Evolutionary conservation across 2,888 invertebrate genomes (phyloP).

Genomic region (Nesidiocoris tenuis): DNA sequence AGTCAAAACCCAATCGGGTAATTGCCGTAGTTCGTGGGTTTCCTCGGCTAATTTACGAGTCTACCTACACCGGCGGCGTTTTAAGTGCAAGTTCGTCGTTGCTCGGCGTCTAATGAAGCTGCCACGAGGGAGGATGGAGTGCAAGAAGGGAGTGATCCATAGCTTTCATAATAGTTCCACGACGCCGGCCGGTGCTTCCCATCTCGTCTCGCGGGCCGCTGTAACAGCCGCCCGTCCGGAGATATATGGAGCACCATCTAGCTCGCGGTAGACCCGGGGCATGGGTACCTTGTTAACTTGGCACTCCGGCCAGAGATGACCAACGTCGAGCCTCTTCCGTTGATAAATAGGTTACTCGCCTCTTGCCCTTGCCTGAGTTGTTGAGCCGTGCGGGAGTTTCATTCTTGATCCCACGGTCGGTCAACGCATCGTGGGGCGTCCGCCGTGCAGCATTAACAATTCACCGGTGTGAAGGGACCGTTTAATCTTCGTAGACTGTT

Average conservation of each 20-base stretch:
- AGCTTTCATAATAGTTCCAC: constrained; percentile 23
- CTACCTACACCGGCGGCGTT: background rate
- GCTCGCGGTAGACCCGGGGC: background rate
- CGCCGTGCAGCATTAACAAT: background rate
- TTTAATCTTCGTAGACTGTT: background rate
- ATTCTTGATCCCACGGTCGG: background rate
- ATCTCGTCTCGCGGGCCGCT: background rate
- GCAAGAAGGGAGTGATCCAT: constrained; percentile 13
- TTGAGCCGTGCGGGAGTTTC: background rate
- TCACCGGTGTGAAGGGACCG: background rate
- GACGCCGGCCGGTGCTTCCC: background rate
- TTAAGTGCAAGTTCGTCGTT: constrained; percentile 17
- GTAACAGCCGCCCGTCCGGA: background rate
- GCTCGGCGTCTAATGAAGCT: constrained; percentile 22
- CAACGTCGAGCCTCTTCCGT: background rate
- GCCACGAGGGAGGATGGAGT: constrained; percentile 12
- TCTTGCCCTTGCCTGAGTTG: background rate
- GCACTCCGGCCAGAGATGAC: background rate
- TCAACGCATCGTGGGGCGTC: background rate
- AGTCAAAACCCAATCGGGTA: background rate
- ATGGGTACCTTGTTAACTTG: background rate
- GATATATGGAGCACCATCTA: background rate
- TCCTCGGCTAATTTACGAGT: background rate
- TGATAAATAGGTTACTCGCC: background rate
- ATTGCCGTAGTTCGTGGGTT: background rate